A percentile compares a stretch with the other conserved stretches of the same genome.
phyloP scores from a whole-genome alignment of 1,140 invertebrate species.

The Plodia interpunctella region DNA sequence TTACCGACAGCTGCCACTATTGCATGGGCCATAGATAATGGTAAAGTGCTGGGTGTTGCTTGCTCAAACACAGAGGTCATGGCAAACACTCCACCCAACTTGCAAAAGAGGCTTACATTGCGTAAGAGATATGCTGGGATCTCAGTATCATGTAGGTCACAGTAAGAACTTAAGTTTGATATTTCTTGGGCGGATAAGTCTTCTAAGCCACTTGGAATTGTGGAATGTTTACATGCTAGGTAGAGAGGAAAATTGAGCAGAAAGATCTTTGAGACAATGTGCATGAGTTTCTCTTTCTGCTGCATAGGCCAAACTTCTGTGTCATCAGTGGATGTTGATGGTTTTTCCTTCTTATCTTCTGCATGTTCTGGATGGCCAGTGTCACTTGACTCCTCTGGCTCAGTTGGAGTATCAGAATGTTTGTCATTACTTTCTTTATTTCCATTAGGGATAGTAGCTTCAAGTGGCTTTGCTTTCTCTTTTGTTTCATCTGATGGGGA shows the following conservation, averaged over 20 bases:
- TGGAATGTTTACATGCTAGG: constrained; percentile 92
- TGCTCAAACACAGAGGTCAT: constrained; percentile 90
- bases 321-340: constrained; percentile 38
- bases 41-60: constrained; percentile 84
- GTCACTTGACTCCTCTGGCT: constrained; percentile 30
- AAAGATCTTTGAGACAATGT: constrained; percentile 89
- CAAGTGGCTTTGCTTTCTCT: constrained; percentile 29
- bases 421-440: constrained; percentile 34
- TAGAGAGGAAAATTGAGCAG: constrained; percentile 93
- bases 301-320: constrained; percentile 81
- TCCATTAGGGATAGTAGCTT: constrained; percentile 27
- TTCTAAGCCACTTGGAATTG: constrained; percentile 83
- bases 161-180: constrained; percentile 87
- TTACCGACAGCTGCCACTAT: constrained; percentile 94
- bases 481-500: constrained; percentile 26
- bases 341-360: constrained; percentile 33
- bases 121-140: constrained; percentile 92
- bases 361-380: constrained; percentile 16
- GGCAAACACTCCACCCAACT: constrained; percentile 90
- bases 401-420: constrained; percentile 20
- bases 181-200: constrained; percentile 88
- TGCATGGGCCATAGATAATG: constrained; percentile 91
- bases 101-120: constrained; percentile 94
- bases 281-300: constrained; percentile 87
- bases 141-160: constrained; percentile 95